phyloP scores from a whole-genome alignment of 2,113 vertebrate species.

The Grammomys surdaster region DNA sequence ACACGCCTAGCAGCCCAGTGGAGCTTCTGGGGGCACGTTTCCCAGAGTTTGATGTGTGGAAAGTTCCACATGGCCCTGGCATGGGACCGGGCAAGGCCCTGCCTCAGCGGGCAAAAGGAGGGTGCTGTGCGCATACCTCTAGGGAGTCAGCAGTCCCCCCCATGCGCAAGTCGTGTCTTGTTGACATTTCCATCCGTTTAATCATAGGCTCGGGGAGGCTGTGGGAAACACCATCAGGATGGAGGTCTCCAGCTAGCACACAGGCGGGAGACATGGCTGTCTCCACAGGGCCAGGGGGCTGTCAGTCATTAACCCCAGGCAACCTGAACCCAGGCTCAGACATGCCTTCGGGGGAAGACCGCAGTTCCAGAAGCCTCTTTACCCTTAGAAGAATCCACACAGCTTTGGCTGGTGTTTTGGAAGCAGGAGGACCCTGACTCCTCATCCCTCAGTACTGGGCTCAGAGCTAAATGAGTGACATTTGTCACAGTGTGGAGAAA shows the following conservation, averaged over 20 bases:
- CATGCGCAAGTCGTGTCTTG: conserved; percentile 84
- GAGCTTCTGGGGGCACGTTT: conserved; percentile 43
- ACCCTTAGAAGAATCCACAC: not conserved
- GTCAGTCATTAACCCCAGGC: conserved; percentile 71
- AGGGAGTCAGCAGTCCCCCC: conserved; percentile 67
- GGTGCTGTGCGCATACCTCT: conserved; percentile 77
- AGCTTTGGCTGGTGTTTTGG: not conserved
- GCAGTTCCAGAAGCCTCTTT: not conserved
- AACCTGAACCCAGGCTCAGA: conserved; percentile 85
- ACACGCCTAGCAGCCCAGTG: not conserved
- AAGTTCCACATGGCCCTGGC: conserved; percentile 69
- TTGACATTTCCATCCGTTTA: conserved; percentile 87
- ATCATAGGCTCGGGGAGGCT: conserved; percentile 85
- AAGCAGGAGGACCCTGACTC: not conserved
- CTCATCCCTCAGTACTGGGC: too few relatives aligned
- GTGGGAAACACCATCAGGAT: conserved; percentile 79
- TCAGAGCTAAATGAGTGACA: not conserved
- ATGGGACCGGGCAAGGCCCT: conserved; percentile 41
- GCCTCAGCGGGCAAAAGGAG: not conserved
- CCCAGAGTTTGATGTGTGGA: conserved; percentile 23
- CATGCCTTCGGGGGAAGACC: conserved; percentile 66
- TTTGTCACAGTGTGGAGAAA: fast-evolving
- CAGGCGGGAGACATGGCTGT: not conserved
- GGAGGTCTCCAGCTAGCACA: conserved; percentile 80
- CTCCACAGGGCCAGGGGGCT: conserved; percentile 65